phyloP scores from a whole-genome alignment of 2,113 vertebrate genomes.

The Callipepla squamata region DNA sequence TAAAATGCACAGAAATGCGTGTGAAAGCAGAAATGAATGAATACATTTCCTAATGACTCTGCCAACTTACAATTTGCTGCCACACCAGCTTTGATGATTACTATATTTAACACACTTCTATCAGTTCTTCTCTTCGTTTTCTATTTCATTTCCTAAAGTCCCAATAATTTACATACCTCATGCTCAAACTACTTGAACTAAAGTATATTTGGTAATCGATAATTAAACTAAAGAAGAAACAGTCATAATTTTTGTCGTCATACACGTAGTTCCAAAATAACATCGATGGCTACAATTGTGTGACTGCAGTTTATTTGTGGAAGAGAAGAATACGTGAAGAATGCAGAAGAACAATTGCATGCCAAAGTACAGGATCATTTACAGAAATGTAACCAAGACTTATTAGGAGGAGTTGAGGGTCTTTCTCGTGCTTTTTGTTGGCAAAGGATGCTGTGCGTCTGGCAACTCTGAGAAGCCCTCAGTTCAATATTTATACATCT shows the following conservation, averaged over 20 bases:
- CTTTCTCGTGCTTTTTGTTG: neutral
- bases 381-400: neutral
- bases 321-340: neutral
- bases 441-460: neutral
- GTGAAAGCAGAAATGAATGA: constrained; percentile 28
- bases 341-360: neutral
- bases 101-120: neutral
- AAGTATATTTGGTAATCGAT: neutral
- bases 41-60: constrained; percentile 2
- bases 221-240: neutral
- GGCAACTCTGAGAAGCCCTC: neutral
- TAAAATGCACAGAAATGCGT: constrained; percentile 14
- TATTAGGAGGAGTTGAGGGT: neutral
- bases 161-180: neutral
- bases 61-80: constrained; percentile 16
- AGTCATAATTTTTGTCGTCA: neutral
- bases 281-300: neutral
- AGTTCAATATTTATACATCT: neutral
- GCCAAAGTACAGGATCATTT: neutral
- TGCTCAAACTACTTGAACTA: neutral
- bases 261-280: neutral
- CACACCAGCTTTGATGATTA: constrained; percentile 8
- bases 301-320: neutral
- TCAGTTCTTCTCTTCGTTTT: neutral
- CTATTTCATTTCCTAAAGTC: neutral